These are phyloP conservation scores for Spongia lamella DNA, from an alignment of 37 sponge, comb jelly and placozoan genomes.

Conservation along the genomic window DNA sequence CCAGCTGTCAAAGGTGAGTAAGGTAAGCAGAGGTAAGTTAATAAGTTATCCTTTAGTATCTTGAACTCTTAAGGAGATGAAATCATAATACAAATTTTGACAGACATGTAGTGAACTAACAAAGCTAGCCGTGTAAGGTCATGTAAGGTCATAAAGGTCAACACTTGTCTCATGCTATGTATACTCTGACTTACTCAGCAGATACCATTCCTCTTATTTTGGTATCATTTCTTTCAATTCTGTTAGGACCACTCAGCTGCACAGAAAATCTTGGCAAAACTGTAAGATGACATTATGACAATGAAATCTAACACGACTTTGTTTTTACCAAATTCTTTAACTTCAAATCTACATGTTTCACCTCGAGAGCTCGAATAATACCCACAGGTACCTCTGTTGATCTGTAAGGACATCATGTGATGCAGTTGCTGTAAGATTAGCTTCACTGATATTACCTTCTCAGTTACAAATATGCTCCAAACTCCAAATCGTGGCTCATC, in stretches of 20 bases:
- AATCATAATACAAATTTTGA: too few species aligned
- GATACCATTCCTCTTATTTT: conserved; percentile 29
- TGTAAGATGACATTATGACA: conserved; percentile 1
- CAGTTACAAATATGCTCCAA: conserved; percentile 29
- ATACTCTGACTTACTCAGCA: conserved; percentile 19
- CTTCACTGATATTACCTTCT: conserved; percentile 12
- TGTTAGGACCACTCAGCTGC: conserved; percentile 30
- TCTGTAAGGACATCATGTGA: background rate
- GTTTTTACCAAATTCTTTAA: conserved; percentile 42
- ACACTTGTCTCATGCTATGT: too few species aligned
- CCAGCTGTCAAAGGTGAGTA: too few species aligned
- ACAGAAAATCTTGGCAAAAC: conserved; percentile 71
- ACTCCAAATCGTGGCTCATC: conserved; percentile 55
- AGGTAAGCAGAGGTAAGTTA: too few species aligned
- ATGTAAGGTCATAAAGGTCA: too few species aligned
- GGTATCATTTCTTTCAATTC: conserved; percentile 20
- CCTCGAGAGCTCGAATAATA: conserved; percentile 4
- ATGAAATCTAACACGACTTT: background rate
- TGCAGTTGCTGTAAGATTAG: background rate
- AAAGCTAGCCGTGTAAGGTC: too few species aligned
- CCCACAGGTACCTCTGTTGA: conserved; percentile 18
- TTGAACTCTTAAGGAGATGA: too few species aligned
- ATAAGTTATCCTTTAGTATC: too few species aligned
- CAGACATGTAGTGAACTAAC: too few species aligned
- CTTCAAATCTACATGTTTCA: conserved; percentile 26